Percentiles rank a stretch among this genome's conserved stretches.
These are phyloP conservation scores for Caenorhabditis japonica DNA, from an alignment of 2,888 invertebrate genomes.

Conservation along the genomic window DNA sequence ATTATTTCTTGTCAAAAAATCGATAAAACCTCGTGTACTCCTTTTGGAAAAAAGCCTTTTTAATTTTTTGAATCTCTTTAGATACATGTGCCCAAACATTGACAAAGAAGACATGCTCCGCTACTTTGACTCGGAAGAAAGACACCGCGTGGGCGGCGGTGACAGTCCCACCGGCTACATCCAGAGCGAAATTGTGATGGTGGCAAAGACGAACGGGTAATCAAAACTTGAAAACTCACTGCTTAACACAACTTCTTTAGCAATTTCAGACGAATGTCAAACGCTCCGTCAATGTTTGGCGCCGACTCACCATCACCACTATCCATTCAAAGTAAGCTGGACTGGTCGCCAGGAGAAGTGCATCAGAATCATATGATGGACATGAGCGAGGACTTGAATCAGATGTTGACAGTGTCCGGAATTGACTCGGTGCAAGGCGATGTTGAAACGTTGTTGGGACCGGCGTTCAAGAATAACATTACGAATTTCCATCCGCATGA, in stretches of 20 bases:
- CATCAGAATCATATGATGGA: slow-evolving; percentile 65
- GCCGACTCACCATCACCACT: slow-evolving; percentile 75
- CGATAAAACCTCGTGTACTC: too few relatives aligned
- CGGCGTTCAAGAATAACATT: slow-evolving; percentile 61
- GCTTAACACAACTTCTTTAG: slow-evolving; percentile 2
- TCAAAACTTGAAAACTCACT: not conserved
- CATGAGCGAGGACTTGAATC: slow-evolving; percentile 72
- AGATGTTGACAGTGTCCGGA: slow-evolving; percentile 67
- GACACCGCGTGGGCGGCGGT: slow-evolving; percentile 54
- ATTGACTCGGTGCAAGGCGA: slow-evolving; percentile 65
- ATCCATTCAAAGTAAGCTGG: slow-evolving; percentile 70
- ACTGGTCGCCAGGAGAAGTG: slow-evolving; percentile 76
- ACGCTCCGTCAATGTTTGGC: slow-evolving; percentile 68
- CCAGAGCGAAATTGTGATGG: slow-evolving; percentile 77
- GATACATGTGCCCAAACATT: slow-evolving; percentile 74
- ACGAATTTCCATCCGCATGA: slow-evolving; percentile 31
- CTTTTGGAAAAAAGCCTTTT: too few relatives aligned
- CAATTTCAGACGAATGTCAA: slow-evolving; percentile 60
- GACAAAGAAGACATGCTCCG: slow-evolving; percentile 77
- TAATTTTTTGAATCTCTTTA: too few relatives aligned
- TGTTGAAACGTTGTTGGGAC: slow-evolving; percentile 73
- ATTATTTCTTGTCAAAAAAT: too few relatives aligned
- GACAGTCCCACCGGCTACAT: slow-evolving; percentile 76
- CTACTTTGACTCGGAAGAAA: slow-evolving; percentile 75
- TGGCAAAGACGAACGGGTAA: slow-evolving; percentile 74